Evolutionary conservation across 2,797 vertebrate species (phyloP).

Genomic region (Malacoctenus gilli): DNA sequence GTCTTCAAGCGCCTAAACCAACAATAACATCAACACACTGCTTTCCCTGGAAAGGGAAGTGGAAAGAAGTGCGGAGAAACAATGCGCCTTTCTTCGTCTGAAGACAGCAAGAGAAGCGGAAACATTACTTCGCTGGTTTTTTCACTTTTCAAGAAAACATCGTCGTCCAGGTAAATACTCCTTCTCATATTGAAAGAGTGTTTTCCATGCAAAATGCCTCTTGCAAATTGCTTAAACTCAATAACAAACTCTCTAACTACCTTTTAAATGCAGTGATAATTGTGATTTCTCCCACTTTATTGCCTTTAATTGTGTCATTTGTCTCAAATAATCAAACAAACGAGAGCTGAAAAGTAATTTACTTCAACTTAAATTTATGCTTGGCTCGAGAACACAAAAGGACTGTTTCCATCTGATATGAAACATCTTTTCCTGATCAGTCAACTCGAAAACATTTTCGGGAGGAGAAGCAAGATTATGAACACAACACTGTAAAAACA

Average conservation of each 20-base stretch:
- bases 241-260: constrained; percentile 18
- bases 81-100: constrained; percentile 37
- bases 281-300: no score
- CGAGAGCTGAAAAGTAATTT: no score
- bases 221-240: constrained; percentile 17
- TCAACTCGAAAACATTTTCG: no score
- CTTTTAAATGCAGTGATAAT: constrained; percentile 30
- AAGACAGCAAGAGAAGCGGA: constrained; percentile 28
- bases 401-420: no score
- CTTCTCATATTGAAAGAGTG: constrained; percentile 5
- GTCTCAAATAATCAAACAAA: no score
- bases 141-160: constrained; percentile 41
- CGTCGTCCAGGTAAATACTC: constrained; percentile 26
- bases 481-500: no score
- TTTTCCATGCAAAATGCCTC: constrained; percentile 15
- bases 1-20: constrained; percentile 66
- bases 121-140: constrained; percentile 34
- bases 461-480: no score
- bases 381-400: no score
- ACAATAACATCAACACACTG: constrained; percentile 58
- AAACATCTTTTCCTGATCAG: no score
- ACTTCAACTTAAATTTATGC: no score
- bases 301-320: no score
- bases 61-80: constrained; percentile 9
- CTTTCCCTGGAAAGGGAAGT: constrained; percentile 22